Percentiles rank a stretch among this genome's conserved stretches.
Conservation (phyloP, 2,797 vertebrate genomes). For the Parambassis ranga region DNA sequence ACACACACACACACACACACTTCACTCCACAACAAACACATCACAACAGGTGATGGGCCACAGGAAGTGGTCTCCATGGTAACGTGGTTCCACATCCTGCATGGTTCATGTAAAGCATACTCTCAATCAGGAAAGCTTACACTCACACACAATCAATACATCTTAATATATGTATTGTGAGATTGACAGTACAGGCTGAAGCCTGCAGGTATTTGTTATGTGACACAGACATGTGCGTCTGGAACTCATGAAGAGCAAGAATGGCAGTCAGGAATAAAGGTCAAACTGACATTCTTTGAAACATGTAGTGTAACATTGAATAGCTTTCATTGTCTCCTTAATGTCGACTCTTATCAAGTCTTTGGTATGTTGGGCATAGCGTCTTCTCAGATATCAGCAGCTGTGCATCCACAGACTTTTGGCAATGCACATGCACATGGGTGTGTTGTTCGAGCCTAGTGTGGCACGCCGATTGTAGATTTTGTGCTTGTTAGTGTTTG, state of each 20-base stretch:
- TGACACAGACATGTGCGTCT: background rate
- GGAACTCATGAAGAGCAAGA: background rate
- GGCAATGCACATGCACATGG: slow-evolving; percentile 3
- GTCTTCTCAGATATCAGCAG: slow-evolving; percentile 50
- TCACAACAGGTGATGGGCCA: slow-evolving; percentile 11
- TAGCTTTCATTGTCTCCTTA: slow-evolving; percentile 14
- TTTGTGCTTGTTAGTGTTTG: background rate
- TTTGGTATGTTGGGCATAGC: slow-evolving; percentile 19
- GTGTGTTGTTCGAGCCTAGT: slow-evolving; percentile 17
- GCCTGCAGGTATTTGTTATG: slow-evolving; percentile 10
- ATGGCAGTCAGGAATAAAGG: background rate
- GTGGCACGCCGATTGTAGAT: background rate
- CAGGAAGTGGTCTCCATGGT: slow-evolving; percentile 73
- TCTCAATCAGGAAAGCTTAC: background rate
- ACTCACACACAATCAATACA: background rate
- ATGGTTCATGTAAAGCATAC: slow-evolving; percentile 12
- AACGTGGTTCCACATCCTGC: slow-evolving; percentile 68
- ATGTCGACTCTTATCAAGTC: slow-evolving; percentile 1
- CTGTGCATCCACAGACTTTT: background rate
- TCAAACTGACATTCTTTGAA: slow-evolving; percentile 2
- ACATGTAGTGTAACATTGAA: background rate
- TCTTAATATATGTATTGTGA: background rate
- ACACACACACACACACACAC: background rate
- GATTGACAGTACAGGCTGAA: slow-evolving; percentile 31
- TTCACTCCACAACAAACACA: slow-evolving; percentile 28